Evolutionary conservation across 2,113 vertebrate genomes (phyloP).

Genomic region (Pterocles orientalis): DNA sequence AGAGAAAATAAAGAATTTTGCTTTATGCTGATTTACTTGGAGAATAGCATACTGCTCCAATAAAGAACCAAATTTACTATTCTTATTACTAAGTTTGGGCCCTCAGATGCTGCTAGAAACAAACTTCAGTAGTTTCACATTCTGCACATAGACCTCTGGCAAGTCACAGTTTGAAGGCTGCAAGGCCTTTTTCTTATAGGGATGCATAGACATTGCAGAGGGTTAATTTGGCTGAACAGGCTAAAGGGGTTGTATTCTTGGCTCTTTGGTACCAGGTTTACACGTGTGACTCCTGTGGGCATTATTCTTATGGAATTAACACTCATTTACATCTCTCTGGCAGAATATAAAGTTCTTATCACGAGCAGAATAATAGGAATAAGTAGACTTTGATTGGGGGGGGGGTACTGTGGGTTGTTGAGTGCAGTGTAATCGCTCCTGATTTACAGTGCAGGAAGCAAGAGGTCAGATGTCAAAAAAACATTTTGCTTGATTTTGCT

Average conservation of each 20-base stretch:
- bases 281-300: background rate
- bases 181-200: background rate
- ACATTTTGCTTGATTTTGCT: background rate
- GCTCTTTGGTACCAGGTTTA: background rate
- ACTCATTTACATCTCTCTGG: background rate
- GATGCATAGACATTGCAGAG: background rate
- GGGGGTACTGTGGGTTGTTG: background rate
- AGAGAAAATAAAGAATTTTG: background rate
- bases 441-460: background rate
- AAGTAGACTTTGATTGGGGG: background rate
- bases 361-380: background rate
- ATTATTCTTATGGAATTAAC: background rate
- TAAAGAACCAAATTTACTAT: background rate
- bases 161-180: background rate
- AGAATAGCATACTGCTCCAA: background rate
- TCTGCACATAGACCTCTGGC: background rate
- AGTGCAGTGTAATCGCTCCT: background rate
- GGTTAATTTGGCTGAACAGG: background rate
- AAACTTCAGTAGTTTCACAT: background rate
- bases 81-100: background rate
- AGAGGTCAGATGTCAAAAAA: background rate
- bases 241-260: background rate
- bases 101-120: background rate
- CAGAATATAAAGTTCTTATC: background rate
- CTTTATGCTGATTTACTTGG: background rate